Percentiles rank a stretch among this genome's conserved stretches.
Evolutionary conservation across 2,888 invertebrate species (phyloP).

Genomic region (Alcis repandata): DNA sequence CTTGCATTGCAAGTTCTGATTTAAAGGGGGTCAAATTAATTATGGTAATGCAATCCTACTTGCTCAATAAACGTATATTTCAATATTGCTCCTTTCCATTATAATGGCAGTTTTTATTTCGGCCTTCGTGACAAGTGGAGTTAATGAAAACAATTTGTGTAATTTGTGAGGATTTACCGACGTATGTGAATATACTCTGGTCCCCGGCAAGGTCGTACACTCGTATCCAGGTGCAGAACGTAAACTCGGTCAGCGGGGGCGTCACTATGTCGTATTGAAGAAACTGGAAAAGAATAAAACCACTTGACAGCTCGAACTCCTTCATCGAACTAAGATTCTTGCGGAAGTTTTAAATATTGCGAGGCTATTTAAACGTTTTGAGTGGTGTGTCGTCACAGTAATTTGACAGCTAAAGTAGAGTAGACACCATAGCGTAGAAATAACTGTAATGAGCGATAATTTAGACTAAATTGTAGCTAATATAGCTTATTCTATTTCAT

Average conservation of each 20-base stretch:
- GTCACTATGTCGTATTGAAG: slow-evolving; percentile 90
- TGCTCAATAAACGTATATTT: slow-evolving; percentile 56
- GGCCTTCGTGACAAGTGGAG: slow-evolving; percentile 34
- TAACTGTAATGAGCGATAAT: too few species aligned
- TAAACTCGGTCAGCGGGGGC: slow-evolving; percentile 93
- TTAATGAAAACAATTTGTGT: slow-evolving; percentile 22
- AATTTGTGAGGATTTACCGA: slow-evolving; percentile 61
- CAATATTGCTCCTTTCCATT: slow-evolving; percentile 44
- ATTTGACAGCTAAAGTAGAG: too few species aligned
- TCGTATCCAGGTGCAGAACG: slow-evolving; percentile 93
- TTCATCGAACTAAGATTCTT: neutral
- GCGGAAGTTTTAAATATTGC: too few species aligned
- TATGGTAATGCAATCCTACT: slow-evolving; percentile 61
- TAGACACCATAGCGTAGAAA: too few species aligned
- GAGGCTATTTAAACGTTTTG: too few species aligned
- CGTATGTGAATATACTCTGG: slow-evolving; percentile 76
- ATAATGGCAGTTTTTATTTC: slow-evolving; percentile 30
- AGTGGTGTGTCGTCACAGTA: too few species aligned
- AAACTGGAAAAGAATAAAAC: slow-evolving; percentile 61
- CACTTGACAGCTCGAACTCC: too few species aligned
- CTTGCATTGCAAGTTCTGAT: slow-evolving; percentile 56
- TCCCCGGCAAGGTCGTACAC: slow-evolving; percentile 84
- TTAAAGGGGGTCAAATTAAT: slow-evolving; percentile 65
- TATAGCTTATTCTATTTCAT: too few species aligned
- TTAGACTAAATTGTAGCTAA: too few species aligned